Base-by-base conservation (phyloP, 2,797 vertebrate species). In the Siniperca obscura region DNA sequence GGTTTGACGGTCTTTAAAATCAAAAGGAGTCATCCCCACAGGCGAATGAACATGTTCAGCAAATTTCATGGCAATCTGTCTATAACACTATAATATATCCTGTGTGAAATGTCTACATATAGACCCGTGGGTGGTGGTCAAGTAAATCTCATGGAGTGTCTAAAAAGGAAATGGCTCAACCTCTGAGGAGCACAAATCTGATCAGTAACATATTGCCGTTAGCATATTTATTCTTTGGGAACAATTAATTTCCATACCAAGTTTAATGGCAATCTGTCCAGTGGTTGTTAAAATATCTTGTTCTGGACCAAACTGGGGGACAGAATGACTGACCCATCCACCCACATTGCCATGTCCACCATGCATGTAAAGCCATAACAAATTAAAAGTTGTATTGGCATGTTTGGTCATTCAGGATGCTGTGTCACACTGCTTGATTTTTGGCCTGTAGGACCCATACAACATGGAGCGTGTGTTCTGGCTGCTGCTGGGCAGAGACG, bases 381-480 rank as follows among this genome's bases (percentile, higher is more conserved):
- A n/a, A 36, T 21, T 12, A 46, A 27, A 53, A 10, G 7, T 21
- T 55, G 17, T 12, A 21, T 38, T 46, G 34, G 52, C 14, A 50
- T 50, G 10, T 40, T 25, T 64, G 48, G 14, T 61, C 30, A 9
- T 25, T 34, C 7, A 30, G 22, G 17, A 36, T 40, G 11, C 12
- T 53, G 16, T 74, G 64, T 77, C 27, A 36, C 65, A 6, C 1
- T 76, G 4, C 14, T 50, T 53, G n/a, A 13, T 61, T 60, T 67
- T 17, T 52, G 71, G 16, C 30, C 56, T 73, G 27, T 65, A 99
- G 98, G 97, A 98, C 52, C 97, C 98, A 0, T 99, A 98, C 92
- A 99, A 99, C 74, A 90, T 98, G 96, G 98, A 99, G 94, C 96
- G 98, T 73, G 91, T 99, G 76, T 96, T 98, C 86, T 99, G 98